Base-by-base conservation (phyloP, 2,113 vertebrate genomes). In the Podarcis raffonei region DNA sequence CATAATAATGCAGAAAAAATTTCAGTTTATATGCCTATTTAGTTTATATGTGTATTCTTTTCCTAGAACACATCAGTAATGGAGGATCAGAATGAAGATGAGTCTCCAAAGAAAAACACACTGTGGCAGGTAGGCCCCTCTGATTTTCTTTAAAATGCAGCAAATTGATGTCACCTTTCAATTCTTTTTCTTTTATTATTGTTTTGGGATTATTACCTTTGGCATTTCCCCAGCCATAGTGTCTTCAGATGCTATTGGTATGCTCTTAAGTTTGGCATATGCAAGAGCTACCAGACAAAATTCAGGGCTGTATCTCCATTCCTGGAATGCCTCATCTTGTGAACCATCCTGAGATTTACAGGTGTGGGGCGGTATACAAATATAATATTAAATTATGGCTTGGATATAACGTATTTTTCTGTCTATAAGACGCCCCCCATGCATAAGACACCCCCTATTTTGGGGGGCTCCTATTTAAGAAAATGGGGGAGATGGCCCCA, bases 61-160 rank as follows among this genome's bases (percentile, higher is more conserved):
- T 1, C 37, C 91, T 95, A 99, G 98, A 99, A 98, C 95, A 98
- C 98, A 22, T 98, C 98, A 94, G 98, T 98, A 95, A 99, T 99
- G 98, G 99, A 99, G 96, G 98, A 99, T 95, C 98, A 98, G 96
- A 99, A 98, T 97, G 98, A 99, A 91, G 98, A 99, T 95, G 97
- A 99, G 96, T 99, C 98, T 95, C 98, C 98, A 97, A 99, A 98
- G 98, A 99, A 98, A 98, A 99, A 95, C 96, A 98, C 98, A 91
- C 96, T 99, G 94, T 98, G 98, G 97, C 99, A 98, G 98, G 98
- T 99, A 96, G 90, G 97, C 93, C 68, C 5, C 3, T 20, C 59
- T 62, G 16, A 16, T 62, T n/a, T 27, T 18, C 18, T 35, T 25
- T 35, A 6, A 57, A 84, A 57, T 53, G 42, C 20, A 42, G 39